Conservation (phyloP, 2,888 invertebrate species). For the Drosophila longiperda region DNA sequence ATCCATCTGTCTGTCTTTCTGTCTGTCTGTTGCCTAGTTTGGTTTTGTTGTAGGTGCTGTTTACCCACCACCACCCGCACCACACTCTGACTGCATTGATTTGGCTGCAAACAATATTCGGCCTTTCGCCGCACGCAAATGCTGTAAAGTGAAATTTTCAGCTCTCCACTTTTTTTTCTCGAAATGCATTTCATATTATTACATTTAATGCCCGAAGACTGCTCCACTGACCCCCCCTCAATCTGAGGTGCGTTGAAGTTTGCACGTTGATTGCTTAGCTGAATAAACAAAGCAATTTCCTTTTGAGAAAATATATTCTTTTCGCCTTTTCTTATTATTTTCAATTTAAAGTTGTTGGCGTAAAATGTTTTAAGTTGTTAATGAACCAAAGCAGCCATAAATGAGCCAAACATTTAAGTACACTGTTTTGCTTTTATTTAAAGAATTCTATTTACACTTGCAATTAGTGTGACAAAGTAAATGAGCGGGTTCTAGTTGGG, state of each 20-base stretch:
- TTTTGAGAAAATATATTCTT: not conserved
- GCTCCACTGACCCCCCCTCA: constrained; percentile 1
- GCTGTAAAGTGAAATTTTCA: constrained; percentile 11
- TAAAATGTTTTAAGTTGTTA: not conserved
- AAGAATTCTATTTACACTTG: not conserved
- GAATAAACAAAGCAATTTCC: not conserved
- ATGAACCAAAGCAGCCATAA: not conserved
- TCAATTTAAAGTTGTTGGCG: not conserved
- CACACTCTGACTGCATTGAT: constrained; percentile 31
- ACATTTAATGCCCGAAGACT: constrained; percentile 7
- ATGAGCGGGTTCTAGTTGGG: not conserved
- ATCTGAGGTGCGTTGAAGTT: constrained; percentile 3
- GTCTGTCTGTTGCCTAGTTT: constrained; percentile 18
- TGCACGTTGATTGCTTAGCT: not conserved
- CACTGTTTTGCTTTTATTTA: not conserved
- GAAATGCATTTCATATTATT: constrained; percentile 5
- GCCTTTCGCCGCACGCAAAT: constrained; percentile 14
- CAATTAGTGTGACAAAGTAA: not conserved
- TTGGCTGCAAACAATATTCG: constrained; percentile 19
- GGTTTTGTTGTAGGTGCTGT: constrained; percentile 26
- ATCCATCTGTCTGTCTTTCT: not conserved
- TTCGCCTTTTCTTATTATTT: not conserved
- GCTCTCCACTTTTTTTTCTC: not conserved
- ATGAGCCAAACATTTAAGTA: not conserved
- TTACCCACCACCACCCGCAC: constrained; percentile 5